Conservation (phyloP, 2,113 vertebrate genomes). For the Corythaeola cristata region DNA sequence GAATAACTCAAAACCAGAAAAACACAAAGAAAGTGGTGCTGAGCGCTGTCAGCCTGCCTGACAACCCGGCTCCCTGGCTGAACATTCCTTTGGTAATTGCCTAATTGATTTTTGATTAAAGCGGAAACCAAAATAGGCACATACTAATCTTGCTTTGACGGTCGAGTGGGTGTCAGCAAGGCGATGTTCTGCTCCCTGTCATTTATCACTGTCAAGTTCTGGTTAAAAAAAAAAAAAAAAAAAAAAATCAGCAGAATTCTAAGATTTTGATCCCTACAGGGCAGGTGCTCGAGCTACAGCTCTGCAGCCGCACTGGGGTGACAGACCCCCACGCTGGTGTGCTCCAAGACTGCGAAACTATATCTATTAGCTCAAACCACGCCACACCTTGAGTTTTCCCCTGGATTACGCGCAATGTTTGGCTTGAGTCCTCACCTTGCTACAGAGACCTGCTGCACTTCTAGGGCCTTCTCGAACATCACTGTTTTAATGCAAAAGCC, state of each 20-base stretch:
- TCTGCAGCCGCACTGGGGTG: background rate
- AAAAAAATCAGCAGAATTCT: background rate
- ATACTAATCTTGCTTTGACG: slow-evolving; percentile 1
- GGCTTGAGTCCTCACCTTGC: background rate
- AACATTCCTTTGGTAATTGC: slow-evolving; percentile 52
- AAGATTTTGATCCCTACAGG: background rate
- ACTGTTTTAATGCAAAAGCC: background rate
- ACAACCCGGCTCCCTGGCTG: background rate
- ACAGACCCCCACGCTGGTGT: background rate
- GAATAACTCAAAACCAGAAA: background rate
- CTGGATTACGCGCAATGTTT: fast-evolving
- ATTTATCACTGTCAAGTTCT: slow-evolving; percentile 14
- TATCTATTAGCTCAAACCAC: background rate
- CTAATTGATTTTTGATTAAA: slow-evolving; percentile 58
- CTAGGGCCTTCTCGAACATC: background rate
- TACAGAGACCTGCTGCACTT: background rate
- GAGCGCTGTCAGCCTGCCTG: slow-evolving; percentile 2
- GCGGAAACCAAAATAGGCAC: slow-evolving; percentile 27
- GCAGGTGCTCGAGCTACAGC: background rate
- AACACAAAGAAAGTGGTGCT: background rate
- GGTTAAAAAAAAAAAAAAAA: background rate
- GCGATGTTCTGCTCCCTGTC: background rate
- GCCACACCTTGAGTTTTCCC: background rate
- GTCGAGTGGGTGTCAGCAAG: slow-evolving; percentile 32
- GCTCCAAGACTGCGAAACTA: background rate